Percentiles rank a stretch among this genome's conserved stretches.
Conservation (phyloP, 2,113 vertebrate species). For the Pelmatolapia mariae region DNA sequence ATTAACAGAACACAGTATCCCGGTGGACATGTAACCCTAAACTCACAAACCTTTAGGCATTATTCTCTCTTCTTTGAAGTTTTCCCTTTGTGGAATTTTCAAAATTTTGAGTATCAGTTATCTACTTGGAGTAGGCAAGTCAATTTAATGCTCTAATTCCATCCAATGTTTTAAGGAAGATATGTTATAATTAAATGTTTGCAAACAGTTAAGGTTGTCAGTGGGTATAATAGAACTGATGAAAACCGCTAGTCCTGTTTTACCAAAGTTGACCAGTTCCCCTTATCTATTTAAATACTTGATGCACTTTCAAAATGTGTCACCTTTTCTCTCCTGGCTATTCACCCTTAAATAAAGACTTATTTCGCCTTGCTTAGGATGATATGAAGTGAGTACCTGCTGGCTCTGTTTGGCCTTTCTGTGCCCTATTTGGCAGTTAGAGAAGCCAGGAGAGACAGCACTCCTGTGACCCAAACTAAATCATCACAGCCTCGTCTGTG, state of each 20-base stretch:
- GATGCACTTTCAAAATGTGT: not conserved
- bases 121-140: not conserved
- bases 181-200: not conserved
- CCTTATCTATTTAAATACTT: not conserved
- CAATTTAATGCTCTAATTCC: not conserved
- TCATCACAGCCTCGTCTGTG: conserved; percentile 1
- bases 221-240: not conserved
- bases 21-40: conserved; percentile 11
- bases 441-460: not conserved
- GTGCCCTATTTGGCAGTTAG: conserved; percentile 2
- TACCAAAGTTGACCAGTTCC: not conserved
- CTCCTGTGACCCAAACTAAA: conserved; percentile 9
- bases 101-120: not conserved
- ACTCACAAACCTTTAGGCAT: conserved; percentile 4
- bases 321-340: not conserved
- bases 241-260: not conserved
- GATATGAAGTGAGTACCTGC: conserved; percentile 1
- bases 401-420: not conserved
- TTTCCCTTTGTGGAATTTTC: not conserved
- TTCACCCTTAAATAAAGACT: conserved; percentile 20
- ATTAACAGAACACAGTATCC: not conserved
- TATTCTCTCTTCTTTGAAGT: not conserved
- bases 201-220: not conserved
- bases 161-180: not conserved
- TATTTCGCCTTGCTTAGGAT: not conserved